phyloP scores from a whole-genome alignment of 2,888 invertebrate genomes.

The Sphaeridia pumilis region DNA sequence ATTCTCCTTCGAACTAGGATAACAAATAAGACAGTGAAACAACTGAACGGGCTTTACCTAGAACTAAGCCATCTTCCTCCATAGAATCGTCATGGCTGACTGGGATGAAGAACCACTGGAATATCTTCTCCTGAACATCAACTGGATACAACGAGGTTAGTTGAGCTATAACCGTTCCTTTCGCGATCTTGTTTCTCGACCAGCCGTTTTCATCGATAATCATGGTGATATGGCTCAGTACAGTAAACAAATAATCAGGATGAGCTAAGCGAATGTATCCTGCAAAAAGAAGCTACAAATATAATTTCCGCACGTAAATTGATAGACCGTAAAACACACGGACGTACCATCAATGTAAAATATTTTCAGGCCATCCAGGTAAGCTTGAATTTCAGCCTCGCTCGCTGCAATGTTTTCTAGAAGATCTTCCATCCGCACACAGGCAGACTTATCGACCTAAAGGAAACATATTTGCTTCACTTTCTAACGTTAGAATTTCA shows the following conservation, averaged over 20 bases:
- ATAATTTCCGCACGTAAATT: no score
- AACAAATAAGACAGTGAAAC: background rate
- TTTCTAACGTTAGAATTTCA: no score
- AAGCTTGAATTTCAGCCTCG: slow-evolving; percentile 54
- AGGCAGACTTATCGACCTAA: slow-evolving; percentile 1
- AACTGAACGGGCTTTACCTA: background rate
- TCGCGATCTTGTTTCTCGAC: slow-evolving; percentile 59
- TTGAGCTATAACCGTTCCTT: slow-evolving; percentile 53
- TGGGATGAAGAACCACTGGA: slow-evolving; percentile 54
- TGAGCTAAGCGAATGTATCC: slow-evolving; percentile 44
- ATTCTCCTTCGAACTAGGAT: no score
- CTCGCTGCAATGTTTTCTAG: slow-evolving; percentile 66
- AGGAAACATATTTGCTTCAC: no score
- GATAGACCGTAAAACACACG: no score
- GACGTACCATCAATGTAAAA: slow-evolving; percentile 12
- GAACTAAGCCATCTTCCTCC: background rate
- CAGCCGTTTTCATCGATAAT: slow-evolving; percentile 77
- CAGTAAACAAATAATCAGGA: slow-evolving; percentile 59
- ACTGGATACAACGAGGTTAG: slow-evolving; percentile 42
- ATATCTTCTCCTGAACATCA: slow-evolving; percentile 49
- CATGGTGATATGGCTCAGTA: slow-evolving; percentile 65
- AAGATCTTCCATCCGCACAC: slow-evolving; percentile 7
- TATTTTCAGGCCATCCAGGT: slow-evolving; percentile 42
- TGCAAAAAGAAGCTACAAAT: no score
- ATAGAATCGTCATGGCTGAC: background rate